Conservation (phyloP, 2,888 invertebrate species). For the Eristalinus sepulchralis region DNA sequence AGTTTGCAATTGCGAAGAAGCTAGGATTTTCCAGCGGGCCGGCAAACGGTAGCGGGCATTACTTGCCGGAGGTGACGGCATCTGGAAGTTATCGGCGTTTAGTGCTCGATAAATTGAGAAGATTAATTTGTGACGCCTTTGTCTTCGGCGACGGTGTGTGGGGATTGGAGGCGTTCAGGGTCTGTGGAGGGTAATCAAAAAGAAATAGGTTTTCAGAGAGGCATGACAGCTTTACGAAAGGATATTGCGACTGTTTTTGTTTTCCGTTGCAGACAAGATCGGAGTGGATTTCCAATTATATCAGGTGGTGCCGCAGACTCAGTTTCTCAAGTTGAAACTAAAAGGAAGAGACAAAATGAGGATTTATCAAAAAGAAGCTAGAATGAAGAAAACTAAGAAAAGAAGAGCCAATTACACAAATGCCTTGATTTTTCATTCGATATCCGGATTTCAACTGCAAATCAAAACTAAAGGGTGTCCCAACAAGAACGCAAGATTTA, state of each 20-base stretch:
- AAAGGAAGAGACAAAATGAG: too few relatives aligned
- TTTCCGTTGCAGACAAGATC: neutral
- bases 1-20: constrained; percentile 51
- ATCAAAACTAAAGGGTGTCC: too few relatives aligned
- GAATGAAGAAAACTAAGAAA: too few relatives aligned
- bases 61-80: constrained; percentile 30
- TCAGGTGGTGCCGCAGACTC: neutral
- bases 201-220: neutral
- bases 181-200: neutral
- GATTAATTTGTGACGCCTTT: constrained; percentile 17
- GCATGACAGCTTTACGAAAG: neutral
- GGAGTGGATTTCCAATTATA: neutral
- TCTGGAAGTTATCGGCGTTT: constrained; percentile 56
- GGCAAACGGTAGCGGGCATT: constrained; percentile 40
- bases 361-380: too few relatives aligned
- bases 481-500: too few relatives aligned
- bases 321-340: too few relatives aligned
- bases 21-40: constrained; percentile 7
- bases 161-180: neutral
- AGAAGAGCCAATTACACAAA: too few relatives aligned
- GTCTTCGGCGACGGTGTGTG: neutral
- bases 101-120: constrained; percentile 29
- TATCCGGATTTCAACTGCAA: too few relatives aligned
- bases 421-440: too few relatives aligned
- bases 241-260: neutral